Evolutionary conservation across 2,113 vertebrate genomes (phyloP).

Genomic region (Pseudorhombus dupliciocellatus): DNA sequence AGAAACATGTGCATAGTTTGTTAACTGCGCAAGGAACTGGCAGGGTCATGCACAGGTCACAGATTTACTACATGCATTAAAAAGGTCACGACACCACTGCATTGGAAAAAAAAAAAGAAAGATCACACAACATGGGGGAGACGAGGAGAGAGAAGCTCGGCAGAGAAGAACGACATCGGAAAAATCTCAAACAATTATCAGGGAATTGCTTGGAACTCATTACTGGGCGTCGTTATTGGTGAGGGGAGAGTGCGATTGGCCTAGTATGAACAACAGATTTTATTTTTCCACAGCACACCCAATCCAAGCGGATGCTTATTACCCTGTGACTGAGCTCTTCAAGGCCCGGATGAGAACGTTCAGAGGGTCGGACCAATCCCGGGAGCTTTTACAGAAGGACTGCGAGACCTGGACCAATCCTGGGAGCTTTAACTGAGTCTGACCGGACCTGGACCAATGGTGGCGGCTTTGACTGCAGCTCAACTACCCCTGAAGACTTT

Average conservation of each 20-base stretch:
- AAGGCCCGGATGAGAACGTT: slow-evolving; percentile 62
- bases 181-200: slow-evolving; percentile 78
- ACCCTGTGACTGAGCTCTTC: slow-evolving; percentile 85
- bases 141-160: not conserved
- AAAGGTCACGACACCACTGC: not conserved
- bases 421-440: slow-evolving; percentile 15
- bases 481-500: not conserved
- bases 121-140: not conserved
- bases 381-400: slow-evolving; percentile 69
- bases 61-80: not conserved
- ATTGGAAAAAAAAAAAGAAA: not conserved
- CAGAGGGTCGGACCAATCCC: slow-evolving; percentile 73
- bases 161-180: not conserved
- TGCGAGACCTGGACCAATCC: not conserved
- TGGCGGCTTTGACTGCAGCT: not conserved
- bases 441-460: not conserved
- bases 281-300: slow-evolving; percentile 84
- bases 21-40: not conserved
- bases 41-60: not conserved
- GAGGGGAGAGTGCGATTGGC: slow-evolving; percentile 72
- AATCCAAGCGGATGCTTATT: slow-evolving; percentile 90
- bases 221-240: slow-evolving; percentile 49
- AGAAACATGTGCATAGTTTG: not conserved
- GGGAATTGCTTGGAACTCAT: slow-evolving; percentile 80
- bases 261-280: slow-evolving; percentile 82